Base-by-base conservation (phyloP, 2,888 invertebrate genomes). In the Notodonta dromedarius region DNA sequence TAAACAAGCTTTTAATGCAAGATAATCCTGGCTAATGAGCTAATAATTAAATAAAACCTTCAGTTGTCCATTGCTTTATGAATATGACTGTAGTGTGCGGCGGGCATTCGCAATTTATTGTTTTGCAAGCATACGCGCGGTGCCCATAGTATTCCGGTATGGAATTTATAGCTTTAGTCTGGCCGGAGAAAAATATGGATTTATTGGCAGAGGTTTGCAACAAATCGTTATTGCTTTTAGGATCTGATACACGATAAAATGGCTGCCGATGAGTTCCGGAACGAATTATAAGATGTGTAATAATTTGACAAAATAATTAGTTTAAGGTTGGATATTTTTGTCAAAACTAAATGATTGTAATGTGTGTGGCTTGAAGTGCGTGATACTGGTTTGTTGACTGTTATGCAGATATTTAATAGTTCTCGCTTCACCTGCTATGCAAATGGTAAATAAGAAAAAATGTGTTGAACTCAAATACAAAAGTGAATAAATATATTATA, bases 151-250 rank as follows among this genome's bases (percentile, higher is more conserved):
- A 83, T 84, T 80, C 80, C 83, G 78, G 79, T 80, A 79, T 78
- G 75, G 77, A 84, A 90, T 89, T 90, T 90, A 90, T 89, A 71
- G 86, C 85, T 78, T 78, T 78, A 82, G 85, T 82, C 85, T 79
- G 82, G 79, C 69, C 78, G 69, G 84, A 85, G 86, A 87, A 90
- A 89, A 89, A 90, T 88, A 88, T 87, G 80, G 83, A 87, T 87
- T 87, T 88, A 88, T 87, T 81, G 83, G 79, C 62, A 66, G 60
- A 77, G 78, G 76, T 82, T 83, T 78, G 82, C 79, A 82, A 87
- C 83, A 87, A 85, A 85, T 83, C 70, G 83, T 84, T 85, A 84
- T 83, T 84, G 82, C 77, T 79, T 78, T 80, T 76, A 72, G 75
- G 65, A 73, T 71, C 70, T 71, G 74, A 69, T 73, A 70, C 62